Base-by-base conservation (phyloP, 2,797 vertebrate species). In the Scolopax rusticola region DNA sequence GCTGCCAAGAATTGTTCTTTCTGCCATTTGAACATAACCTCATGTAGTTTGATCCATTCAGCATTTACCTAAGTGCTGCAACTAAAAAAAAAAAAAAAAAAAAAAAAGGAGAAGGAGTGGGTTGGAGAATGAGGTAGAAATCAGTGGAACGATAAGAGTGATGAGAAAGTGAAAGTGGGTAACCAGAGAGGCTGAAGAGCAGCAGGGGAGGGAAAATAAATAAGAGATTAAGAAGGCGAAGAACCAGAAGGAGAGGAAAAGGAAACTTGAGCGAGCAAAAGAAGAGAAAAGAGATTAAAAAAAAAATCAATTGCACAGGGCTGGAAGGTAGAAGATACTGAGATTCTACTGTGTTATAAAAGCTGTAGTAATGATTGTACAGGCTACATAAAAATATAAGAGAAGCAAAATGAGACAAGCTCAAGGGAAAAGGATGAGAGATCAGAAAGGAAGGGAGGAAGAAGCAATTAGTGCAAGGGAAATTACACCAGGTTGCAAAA, bases 1-100 rank as follows among this genome's bases (percentile, higher is more conserved):
- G 64, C 90, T 98, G 97, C 97, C 95, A 97, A 97, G 89, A 93
- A 91, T 80, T 93, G 86, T 94, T 92, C 83, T 96, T 97, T 97
- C 92, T 97, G 92, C 84, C 95, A 94, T 76, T 93, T 32, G 95
- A 97, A 96, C 89, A 95, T 82, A 95, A 94, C 95, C 94, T 93
- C 89, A 76, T 87, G 84, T 40, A 94, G 88, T 73, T 92, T 89
- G 92, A 97, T 91, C 94, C 77, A 87, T 87, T 94, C 88, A 90
- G 89, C 51, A 78, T 96, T 97, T 96, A 97, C 87, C 95, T 93
- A 96, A 97, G 86, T 43, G 53, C 68, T 87, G 75, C 73, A 82
- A 89, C 54, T 63, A 16, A 69, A 75, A 57, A 68, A 87, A 28
- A 87, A 92, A 68, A 16, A 47, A 12, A 51, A 45, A 40, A 68